These are phyloP conservation scores for Adelphocoris suturalis DNA, from an alignment of 2,888 invertebrate genomes.

Conservation along the genomic window DNA sequence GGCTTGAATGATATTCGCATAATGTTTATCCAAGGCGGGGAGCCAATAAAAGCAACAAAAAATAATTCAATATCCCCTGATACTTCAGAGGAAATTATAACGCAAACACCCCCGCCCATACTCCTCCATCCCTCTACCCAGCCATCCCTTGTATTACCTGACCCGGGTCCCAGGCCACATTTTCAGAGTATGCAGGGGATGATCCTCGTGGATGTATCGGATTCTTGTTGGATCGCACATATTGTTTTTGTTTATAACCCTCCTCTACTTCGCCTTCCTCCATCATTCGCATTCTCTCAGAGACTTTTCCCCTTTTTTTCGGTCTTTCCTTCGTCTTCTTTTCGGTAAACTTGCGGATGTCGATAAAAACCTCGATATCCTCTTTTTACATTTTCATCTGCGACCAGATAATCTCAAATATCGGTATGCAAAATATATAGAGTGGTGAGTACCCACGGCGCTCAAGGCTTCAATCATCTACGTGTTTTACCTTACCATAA, in stretches of 20 bases:
- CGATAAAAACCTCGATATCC: background rate
- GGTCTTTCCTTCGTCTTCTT: background rate
- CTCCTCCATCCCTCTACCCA: too few relatives aligned
- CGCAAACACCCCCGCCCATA: background rate
- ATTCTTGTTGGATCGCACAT: background rate
- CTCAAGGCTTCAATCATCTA: too few relatives aligned
- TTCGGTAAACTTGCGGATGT: background rate
- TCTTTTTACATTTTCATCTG: too few relatives aligned
- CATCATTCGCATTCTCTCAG: background rate
- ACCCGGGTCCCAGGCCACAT: background rate
- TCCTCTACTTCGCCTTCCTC: background rate
- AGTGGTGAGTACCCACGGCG: too few relatives aligned
- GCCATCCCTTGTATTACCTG: background rate
- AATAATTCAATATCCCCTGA: background rate
- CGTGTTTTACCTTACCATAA: too few relatives aligned
- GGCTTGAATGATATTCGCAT: too few relatives aligned
- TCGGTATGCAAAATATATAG: too few relatives aligned
- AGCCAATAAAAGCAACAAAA: background rate
- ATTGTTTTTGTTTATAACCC: slow-evolving; percentile 8
- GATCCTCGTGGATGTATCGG: background rate
- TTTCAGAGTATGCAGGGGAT: background rate
- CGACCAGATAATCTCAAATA: too few relatives aligned
- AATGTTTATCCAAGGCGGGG: too few relatives aligned
- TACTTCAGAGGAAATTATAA: background rate
- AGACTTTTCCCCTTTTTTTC: background rate